Base-by-base conservation (phyloP, 2,113 vertebrate species). In the Dissostichus mawsoni region DNA sequence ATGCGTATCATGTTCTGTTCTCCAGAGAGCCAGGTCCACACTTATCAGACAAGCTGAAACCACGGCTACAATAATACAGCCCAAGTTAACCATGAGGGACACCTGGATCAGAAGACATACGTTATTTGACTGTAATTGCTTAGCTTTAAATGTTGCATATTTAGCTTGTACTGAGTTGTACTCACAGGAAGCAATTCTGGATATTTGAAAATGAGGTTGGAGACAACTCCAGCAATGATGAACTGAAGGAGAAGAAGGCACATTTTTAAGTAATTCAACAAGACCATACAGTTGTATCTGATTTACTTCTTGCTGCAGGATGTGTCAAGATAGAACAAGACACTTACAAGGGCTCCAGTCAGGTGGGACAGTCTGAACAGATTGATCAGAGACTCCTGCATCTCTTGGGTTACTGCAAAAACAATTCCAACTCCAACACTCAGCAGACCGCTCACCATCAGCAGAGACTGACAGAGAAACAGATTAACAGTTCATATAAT, bases 341-440 rank as follows among this genome's bases (percentile, higher is more conserved):
- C 5, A 83, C 80, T 79, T 86, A 95, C 95, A 5, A 95, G 76
- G 1, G 33, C 5, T 64, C 95, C 95, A 8, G 86, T 95, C 45
- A 95, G 0, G 11, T 90, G 87, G 16, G 94, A 87, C 13, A 95
- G 80, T 88, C 95, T 91, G 82, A 95, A 92, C 76, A 94, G 3
- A n/a, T 69, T 83, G 62, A 90, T 68, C 2, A 94, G 25, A 0
- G 80, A 76, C 0, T 50, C 0, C 0, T 0, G 0, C 1, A 93
- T 89, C 0, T 41, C 0, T 25, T 85, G 77, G 1, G 83, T 90
- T 3, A 25, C 44, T 7, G 92, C 91, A 16, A 93, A 92, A 3
- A 92, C 2, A 17, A 95, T 33, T 18, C 94, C 94, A 8, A 95
- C 36, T 50, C 82, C 92, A 1, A 95, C 33, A 18, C 90, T 93